These are phyloP conservation scores for Melanotaenia boesemani DNA, from an alignment of 2,797 vertebrate species.

Conservation along the genomic window DNA sequence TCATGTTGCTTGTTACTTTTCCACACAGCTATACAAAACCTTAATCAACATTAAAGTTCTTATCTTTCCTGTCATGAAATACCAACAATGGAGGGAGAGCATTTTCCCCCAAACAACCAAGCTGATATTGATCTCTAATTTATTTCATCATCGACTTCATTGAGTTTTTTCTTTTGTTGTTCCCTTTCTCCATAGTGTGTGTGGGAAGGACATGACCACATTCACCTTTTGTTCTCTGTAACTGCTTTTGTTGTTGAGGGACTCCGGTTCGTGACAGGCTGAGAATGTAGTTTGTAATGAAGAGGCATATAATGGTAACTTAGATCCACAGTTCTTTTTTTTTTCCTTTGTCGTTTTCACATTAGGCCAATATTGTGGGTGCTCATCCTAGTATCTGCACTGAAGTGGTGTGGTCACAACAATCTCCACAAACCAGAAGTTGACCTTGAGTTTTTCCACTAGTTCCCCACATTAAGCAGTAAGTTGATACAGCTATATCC, in stretches of 20 bases:
- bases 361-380: slow-evolving; percentile 1
- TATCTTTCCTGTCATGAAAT: slow-evolving; percentile 38
- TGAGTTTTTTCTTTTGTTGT: slow-evolving; percentile 51
- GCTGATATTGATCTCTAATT: slow-evolving; percentile 61
- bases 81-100: slow-evolving; percentile 24
- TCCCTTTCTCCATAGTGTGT: slow-evolving; percentile 21
- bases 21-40: slow-evolving; percentile 16
- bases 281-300: slow-evolving; percentile 40
- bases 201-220: slow-evolving; percentile 44
- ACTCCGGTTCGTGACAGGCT: slow-evolving; percentile 47
- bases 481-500: slow-evolving; percentile 47
- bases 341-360: slow-evolving; percentile 4
- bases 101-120: not conserved
- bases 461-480: slow-evolving; percentile 18
- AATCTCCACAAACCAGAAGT: slow-evolving; percentile 18
- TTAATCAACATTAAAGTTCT: slow-evolving; percentile 30
- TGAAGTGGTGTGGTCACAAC: slow-evolving; percentile 6
- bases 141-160: slow-evolving; percentile 48
- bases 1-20: slow-evolving; percentile 13
- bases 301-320: slow-evolving; percentile 35
- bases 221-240: slow-evolving; percentile 48
- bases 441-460: slow-evolving; percentile 31
- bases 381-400: slow-evolving; percentile 20
- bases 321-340: slow-evolving; percentile 25
- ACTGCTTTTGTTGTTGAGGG: slow-evolving; percentile 51